Conservation (phyloP, 2,888 invertebrate genomes). For the Xestia rhomboidea region DNA sequence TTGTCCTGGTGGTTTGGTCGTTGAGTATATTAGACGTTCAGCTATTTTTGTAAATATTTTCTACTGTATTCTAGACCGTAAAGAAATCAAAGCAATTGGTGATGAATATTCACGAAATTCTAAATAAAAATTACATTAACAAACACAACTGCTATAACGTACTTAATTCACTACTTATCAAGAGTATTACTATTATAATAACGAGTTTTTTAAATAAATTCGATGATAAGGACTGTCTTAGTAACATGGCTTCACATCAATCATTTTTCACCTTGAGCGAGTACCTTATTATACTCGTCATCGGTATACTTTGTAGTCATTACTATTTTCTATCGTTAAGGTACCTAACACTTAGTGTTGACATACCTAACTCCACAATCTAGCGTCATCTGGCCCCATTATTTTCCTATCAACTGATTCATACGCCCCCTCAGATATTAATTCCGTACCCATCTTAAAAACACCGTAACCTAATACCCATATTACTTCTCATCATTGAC, state of each 20-base stretch:
- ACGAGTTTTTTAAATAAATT: background rate
- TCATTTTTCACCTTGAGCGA: background rate
- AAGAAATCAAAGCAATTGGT: background rate
- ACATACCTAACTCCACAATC: background rate
- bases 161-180: background rate
- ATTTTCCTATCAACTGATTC: background rate
- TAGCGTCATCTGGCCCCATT: background rate
- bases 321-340: background rate
- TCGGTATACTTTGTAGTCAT: background rate
- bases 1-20: background rate
- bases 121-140: background rate
- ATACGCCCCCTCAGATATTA: background rate
- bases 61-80: background rate
- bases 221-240: background rate
- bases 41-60: background rate
- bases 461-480: constrained; percentile 47
- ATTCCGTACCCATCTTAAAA: background rate
- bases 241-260: background rate
- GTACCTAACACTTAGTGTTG: background rate
- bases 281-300: background rate
- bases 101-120: background rate
- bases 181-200: background rate
- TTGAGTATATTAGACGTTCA: background rate
- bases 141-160: background rate
- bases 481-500: constrained; percentile 30